phyloP scores from a whole-genome alignment of 2,888 invertebrate genomes.

The Drosophila paucipuncta region DNA sequence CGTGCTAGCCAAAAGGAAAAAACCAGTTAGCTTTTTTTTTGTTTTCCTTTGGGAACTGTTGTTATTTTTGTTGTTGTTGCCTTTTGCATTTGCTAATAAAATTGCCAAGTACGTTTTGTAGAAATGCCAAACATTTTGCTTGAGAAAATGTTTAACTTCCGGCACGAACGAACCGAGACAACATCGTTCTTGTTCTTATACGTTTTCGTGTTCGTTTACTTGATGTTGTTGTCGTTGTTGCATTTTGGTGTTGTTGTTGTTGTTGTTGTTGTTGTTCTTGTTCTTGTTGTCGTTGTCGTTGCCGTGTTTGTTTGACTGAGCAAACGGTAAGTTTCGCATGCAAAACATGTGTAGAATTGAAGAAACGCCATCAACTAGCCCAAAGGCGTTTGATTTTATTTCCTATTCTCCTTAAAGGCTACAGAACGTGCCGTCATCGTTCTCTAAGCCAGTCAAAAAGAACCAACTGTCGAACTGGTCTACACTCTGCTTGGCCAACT shows the following conservation, averaged over 20 bases:
- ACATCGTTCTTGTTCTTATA: slow-evolving; percentile 15
- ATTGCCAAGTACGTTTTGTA: slow-evolving; percentile 75
- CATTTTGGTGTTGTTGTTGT: background rate
- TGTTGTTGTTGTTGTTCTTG: slow-evolving; percentile 8
- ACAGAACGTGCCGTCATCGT: slow-evolving; percentile 38
- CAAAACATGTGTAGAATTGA: slow-evolving; percentile 64
- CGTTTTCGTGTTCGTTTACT: slow-evolving; percentile 12
- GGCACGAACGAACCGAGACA: slow-evolving; percentile 48
- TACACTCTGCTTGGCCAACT: background rate
- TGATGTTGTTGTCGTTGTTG: slow-evolving; percentile 4
- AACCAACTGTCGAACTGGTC: slow-evolving; percentile 13
- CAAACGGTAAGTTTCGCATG: slow-evolving; percentile 53
- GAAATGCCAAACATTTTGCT: slow-evolving; percentile 72
- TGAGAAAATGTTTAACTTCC: slow-evolving; percentile 70
- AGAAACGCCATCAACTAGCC: slow-evolving; percentile 51
- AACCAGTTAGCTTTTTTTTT: slow-evolving; percentile 17
- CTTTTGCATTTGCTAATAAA: slow-evolving; percentile 64
- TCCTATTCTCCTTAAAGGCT: slow-evolving; percentile 26
- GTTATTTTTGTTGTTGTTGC: slow-evolving; percentile 3
- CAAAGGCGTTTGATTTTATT: slow-evolving; percentile 50
- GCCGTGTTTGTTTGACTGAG: slow-evolving; percentile 42
- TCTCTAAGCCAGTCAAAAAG: slow-evolving; percentile 1
- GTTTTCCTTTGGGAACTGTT: background rate
- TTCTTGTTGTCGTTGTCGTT: background rate
- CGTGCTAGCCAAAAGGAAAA: slow-evolving; percentile 34